A percentile compares a stretch with the other conserved stretches of the same genome.
Conservation (phyloP, 2,797 vertebrate genomes). For the Poliocrania exsul region DNA sequence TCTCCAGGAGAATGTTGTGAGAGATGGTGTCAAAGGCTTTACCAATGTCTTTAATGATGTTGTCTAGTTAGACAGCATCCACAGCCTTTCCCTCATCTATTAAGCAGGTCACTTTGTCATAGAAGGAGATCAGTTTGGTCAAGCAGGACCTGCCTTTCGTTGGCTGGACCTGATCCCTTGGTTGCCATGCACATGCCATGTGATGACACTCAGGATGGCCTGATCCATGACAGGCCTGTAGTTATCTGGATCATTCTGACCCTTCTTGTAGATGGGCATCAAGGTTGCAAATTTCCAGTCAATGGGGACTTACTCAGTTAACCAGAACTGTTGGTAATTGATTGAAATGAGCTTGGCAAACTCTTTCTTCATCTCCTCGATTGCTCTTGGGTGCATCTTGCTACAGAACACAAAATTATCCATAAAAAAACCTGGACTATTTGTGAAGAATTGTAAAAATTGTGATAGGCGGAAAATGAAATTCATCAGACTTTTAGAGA, state of each 20-base stretch:
- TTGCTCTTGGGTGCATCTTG: background rate
- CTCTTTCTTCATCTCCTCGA: background rate
- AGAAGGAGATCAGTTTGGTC: background rate
- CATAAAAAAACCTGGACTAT: background rate
- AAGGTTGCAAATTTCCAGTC: background rate
- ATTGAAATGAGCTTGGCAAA: background rate
- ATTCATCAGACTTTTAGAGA: background rate
- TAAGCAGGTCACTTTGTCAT: background rate
- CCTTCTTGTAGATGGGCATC: background rate
- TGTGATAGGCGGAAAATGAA: background rate
- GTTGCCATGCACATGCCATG: background rate
- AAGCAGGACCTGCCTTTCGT: background rate
- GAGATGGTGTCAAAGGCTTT: background rate
- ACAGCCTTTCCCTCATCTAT: background rate
- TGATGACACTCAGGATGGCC: background rate
- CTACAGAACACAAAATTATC: background rate
- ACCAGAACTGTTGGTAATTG: background rate
- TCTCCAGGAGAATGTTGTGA: background rate
- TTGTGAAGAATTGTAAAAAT: background rate
- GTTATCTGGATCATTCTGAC: background rate
- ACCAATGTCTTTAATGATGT: no score
- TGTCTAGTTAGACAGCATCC: background rate
- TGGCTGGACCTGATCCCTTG: background rate
- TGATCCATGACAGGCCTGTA: background rate
- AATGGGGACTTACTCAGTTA: background rate